These are phyloP conservation scores for Eretmochelys imbricata DNA, from an alignment of 2,113 vertebrate species.

Conservation along the genomic window DNA sequence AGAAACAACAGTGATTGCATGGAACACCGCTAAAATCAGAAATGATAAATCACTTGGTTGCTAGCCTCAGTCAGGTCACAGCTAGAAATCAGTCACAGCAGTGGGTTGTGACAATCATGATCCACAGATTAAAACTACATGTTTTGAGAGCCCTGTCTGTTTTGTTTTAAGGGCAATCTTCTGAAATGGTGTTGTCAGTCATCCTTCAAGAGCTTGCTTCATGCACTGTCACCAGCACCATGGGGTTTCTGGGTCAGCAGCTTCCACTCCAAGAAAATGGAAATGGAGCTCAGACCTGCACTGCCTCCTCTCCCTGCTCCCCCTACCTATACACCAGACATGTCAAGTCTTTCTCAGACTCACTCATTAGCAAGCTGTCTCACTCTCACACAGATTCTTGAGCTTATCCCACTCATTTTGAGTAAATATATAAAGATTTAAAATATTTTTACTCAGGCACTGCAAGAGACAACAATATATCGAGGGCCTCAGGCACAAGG, in stretches of 20 bases:
- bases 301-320: not conserved
- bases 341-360: not conserved
- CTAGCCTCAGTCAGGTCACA: conserved; percentile 29
- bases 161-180: not conserved
- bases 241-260: accelerated
- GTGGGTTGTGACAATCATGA: not conserved
- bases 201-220: not conserved
- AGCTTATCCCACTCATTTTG: not conserved
- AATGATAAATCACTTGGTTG: conserved; percentile 52
- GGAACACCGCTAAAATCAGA: conserved; percentile 12
- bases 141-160: not conserved
- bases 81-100: conserved; percentile 42
- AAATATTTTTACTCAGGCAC: not conserved
- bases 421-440: not conserved
- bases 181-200: not conserved
- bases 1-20: conserved; percentile 41
- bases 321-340: not conserved
- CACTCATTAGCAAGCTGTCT: not conserved
- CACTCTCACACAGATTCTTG: not conserved
- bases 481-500: not conserved
- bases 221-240: not conserved
- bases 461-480: not conserved
- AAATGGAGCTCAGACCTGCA: not conserved
- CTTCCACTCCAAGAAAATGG: not conserved
- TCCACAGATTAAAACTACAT: not conserved